Conservation (phyloP, 2,113 vertebrate genomes). For the Odontophorus gujanensis region DNA sequence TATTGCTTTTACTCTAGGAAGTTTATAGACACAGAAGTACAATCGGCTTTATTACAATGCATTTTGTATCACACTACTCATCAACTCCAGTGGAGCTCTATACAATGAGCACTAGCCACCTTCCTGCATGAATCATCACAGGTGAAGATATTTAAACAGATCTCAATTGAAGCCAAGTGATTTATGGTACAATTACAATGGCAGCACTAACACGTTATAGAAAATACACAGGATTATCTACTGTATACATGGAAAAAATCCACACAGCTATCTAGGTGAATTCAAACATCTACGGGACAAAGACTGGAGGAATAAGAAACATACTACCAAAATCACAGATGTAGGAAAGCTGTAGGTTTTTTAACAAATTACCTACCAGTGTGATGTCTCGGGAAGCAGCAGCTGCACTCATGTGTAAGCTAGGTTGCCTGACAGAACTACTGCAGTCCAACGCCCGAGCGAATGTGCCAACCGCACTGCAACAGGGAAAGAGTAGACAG, state of each 20-base stretch:
- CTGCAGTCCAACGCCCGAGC: conserved; percentile 96
- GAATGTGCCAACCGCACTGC: conserved; percentile 94
- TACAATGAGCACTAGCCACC: background rate
- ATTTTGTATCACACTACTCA: background rate
- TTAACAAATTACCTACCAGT: conserved; percentile 82
- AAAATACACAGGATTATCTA: background rate
- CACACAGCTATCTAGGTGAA: background rate
- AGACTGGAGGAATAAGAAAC: background rate
- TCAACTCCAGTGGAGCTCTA: background rate
- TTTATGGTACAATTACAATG: background rate
- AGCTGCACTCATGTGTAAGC: conserved; percentile 97
- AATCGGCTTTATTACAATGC: background rate
- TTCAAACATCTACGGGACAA: fast-evolving
- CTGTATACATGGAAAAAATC: fast-evolving
- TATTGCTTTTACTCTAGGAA: background rate
- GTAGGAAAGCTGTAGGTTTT: background rate
- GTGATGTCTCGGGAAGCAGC: conserved; percentile 97
- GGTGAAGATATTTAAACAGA: background rate
- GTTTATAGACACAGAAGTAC: background rate
- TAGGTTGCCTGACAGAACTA: conserved; percentile 95
- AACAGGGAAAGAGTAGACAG: background rate
- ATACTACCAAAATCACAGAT: background rate
- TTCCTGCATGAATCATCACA: background rate
- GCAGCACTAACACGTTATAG: background rate
- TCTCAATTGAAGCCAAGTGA: background rate